These are phyloP conservation scores for Eudasyphora cyanicolor DNA, from an alignment of 2,888 invertebrate genomes.

Conservation along the genomic window DNA sequence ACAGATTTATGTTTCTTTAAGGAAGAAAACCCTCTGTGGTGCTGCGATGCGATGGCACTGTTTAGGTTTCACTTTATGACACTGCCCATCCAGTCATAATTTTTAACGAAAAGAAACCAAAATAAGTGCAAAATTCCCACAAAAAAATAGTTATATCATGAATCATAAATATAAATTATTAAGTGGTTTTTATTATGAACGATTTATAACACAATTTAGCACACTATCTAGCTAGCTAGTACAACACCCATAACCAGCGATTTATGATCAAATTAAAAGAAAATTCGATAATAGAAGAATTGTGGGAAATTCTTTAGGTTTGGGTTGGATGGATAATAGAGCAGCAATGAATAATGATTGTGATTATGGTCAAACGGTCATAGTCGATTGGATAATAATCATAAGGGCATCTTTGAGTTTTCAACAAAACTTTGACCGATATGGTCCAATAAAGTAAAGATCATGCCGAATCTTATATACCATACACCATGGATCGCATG, in stretches of 20 bases:
- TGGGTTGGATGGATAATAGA: background rate
- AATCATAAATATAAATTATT: conserved; percentile 17
- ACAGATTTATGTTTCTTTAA: background rate
- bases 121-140: background rate
- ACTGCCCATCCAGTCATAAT: background rate
- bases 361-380: background rate
- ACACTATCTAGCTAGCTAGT: background rate
- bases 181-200: conserved; percentile 27
- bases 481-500: too few relatives aligned
- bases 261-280: background rate
- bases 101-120: background rate
- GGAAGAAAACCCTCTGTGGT: background rate
- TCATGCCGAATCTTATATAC: too few relatives aligned
- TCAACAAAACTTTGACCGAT: too few relatives aligned
- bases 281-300: background rate
- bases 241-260: background rate
- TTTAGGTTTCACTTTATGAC: conserved; percentile 1
- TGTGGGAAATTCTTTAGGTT: background rate
- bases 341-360: background rate
- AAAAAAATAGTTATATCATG: background rate
- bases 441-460: too few relatives aligned
- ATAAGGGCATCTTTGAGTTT: too few relatives aligned
- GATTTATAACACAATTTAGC: conserved; percentile 26
- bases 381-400: background rate
- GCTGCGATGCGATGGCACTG: background rate